Percentiles rank a stretch among this genome's conserved stretches.
phyloP scores from a whole-genome alignment of 2,113 vertebrate species.

The Spizaetus ornatus region DNA sequence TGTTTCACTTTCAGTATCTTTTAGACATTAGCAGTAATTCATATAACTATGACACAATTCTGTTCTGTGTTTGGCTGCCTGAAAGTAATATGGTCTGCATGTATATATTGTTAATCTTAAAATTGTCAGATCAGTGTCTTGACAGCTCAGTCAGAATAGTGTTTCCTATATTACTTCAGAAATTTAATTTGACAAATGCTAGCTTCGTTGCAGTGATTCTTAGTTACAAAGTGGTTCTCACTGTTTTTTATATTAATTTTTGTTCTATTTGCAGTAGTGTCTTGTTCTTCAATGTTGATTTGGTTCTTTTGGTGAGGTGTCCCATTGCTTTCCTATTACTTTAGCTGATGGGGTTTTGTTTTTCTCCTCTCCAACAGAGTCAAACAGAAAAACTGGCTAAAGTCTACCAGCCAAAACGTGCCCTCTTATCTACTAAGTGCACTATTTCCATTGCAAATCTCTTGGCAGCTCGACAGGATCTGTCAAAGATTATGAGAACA shows the following conservation, averaged over 20 bases:
- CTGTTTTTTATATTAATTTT: neutral
- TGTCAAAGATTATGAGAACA: slow-evolving; percentile 93
- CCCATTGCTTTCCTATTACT: neutral
- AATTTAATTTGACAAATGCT: neutral
- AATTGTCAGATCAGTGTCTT: neutral
- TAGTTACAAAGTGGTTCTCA: neutral
- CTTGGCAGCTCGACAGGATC: slow-evolving; percentile 89
- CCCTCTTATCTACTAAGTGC: slow-evolving; percentile 79
- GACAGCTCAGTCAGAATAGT: neutral
- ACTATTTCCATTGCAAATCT: slow-evolving; percentile 86
- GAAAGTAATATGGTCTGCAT: neutral
- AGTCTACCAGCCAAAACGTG: slow-evolving; percentile 90
- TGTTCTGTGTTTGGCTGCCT: neutral
- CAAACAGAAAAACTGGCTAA: slow-evolving; percentile 90
- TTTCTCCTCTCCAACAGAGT: slow-evolving; percentile 72
- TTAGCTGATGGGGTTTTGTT: neutral
- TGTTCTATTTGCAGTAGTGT: neutral
- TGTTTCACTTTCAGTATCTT: neutral
- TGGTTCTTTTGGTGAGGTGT: neutral
- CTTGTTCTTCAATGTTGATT: neutral
- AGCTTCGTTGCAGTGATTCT: neutral
- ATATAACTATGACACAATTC: neutral
- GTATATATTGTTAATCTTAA: neutral
- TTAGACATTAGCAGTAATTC: neutral
- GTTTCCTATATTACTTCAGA: neutral